These are phyloP conservation scores for Tyria jacobaeae DNA, from an alignment of 2,888 invertebrate species.

Conservation along the genomic window DNA sequence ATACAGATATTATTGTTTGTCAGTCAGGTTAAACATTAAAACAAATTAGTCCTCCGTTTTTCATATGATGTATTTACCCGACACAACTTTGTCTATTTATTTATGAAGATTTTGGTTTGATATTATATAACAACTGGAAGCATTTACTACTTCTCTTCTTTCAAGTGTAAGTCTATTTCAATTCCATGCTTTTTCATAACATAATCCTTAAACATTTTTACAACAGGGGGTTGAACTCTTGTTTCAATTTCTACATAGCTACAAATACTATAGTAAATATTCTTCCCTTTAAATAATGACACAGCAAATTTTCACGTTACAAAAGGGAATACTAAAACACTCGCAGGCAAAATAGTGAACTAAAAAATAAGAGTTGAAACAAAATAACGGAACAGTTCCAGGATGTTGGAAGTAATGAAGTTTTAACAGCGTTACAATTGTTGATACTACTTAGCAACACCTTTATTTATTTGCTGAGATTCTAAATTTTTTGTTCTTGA, in stretches of 20 bases:
- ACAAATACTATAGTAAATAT: background rate
- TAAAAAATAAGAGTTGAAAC: slow-evolving; percentile 34
- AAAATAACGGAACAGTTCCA: slow-evolving; percentile 20
- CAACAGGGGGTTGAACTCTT: background rate
- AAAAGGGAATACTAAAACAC: slow-evolving; percentile 16
- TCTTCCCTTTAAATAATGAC: slow-evolving; percentile 9
- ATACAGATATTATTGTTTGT: no score
- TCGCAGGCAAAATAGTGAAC: slow-evolving; percentile 20
- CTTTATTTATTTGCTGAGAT: slow-evolving; percentile 35
- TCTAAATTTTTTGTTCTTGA: no score
- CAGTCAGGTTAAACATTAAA: no score
- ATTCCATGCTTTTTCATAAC: background rate
- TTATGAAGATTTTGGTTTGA: no score
- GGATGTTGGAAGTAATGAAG: slow-evolving; percentile 26
- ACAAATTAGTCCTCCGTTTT: no score
- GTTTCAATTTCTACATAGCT: background rate
- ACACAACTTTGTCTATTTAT: no score
- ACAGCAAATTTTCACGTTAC: slow-evolving; percentile 5
- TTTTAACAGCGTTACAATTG: slow-evolving; percentile 39
- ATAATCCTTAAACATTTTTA: background rate
- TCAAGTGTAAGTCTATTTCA: no score
- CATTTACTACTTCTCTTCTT: no score
- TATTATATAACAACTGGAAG: no score
- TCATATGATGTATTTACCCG: no score
- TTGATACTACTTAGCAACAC: slow-evolving; percentile 28